These are phyloP conservation scores for Micronycteris hirsuta DNA, from an alignment of 2,113 vertebrate genomes.

Conservation along the genomic window DNA sequence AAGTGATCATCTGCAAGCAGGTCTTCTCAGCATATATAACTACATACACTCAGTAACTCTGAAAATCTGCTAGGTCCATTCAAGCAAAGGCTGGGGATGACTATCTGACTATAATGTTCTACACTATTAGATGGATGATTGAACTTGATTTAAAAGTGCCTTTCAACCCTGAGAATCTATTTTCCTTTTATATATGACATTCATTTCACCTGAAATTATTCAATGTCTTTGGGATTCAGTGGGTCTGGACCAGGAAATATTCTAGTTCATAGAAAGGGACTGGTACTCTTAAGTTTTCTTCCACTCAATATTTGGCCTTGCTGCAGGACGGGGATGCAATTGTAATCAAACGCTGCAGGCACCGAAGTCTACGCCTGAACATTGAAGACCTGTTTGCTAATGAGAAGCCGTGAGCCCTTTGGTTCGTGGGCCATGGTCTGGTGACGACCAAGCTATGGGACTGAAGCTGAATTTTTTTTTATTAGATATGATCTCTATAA, in stretches of 20 bases:
- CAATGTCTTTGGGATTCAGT: background rate
- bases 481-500: background rate
- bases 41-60: background rate
- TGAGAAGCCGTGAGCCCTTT: background rate
- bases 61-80: background rate
- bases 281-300: background rate
- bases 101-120: background rate
- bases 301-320: background rate
- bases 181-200: background rate
- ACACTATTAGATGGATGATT: background rate
- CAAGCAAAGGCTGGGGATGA: background rate
- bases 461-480: background rate
- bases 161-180: background rate
- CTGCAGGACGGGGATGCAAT: background rate
- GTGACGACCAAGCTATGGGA: background rate
- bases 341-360: background rate
- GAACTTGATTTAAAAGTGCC: background rate
- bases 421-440: background rate
- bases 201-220: slow-evolving; percentile 28
- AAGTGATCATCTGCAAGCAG: background rate
- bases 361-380: background rate
- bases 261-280: background rate
- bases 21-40: background rate
- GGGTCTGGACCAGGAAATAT: background rate
- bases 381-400: background rate